These are phyloP conservation scores for Oryzias javanicus DNA, from an alignment of 2,113 vertebrate species.

Conservation along the genomic window DNA sequence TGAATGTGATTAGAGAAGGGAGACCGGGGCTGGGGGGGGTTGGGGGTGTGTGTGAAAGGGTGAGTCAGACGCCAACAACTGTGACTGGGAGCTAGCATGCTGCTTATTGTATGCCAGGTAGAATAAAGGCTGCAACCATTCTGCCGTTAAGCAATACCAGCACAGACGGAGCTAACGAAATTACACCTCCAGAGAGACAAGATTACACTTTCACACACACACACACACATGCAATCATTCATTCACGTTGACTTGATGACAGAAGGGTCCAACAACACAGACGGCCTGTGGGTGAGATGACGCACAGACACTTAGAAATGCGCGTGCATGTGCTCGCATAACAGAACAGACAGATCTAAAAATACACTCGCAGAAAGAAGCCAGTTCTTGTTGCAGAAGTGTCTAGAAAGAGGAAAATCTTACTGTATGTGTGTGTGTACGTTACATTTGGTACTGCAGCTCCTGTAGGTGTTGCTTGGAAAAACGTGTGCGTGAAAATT, in stretches of 20 bases:
- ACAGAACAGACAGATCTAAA: constrained; percentile 39
- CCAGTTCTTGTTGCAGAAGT: constrained; percentile 26
- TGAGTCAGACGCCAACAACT: constrained; percentile 49
- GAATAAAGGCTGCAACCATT: constrained; percentile 53
- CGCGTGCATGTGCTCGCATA: constrained; percentile 18
- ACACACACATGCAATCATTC: constrained; percentile 5
- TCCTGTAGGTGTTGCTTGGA: constrained; percentile 48
- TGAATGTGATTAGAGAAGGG: constrained; percentile 45
- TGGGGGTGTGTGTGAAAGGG: constrained; percentile 21
- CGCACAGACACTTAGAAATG: constrained; percentile 24
- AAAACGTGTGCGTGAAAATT: background rate
- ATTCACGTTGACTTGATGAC: constrained; percentile 42
- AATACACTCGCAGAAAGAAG: constrained; percentile 32
- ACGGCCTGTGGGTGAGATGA: constrained; percentile 62
- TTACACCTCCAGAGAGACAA: constrained; percentile 36
- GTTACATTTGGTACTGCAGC: constrained; percentile 10
- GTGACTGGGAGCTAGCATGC: constrained; percentile 48
- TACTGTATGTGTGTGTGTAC: constrained; percentile 12
- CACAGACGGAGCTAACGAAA: constrained; percentile 33
- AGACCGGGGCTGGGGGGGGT: background rate
- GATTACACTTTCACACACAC: constrained; percentile 21
- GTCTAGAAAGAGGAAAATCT: background rate
- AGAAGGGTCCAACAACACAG: constrained; percentile 61
- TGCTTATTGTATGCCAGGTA: constrained; percentile 62
- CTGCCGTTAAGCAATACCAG: constrained; percentile 46